Evolutionary conservation across 2,888 invertebrate genomes (phyloP).

Genomic region (Conomelus anceps): DNA sequence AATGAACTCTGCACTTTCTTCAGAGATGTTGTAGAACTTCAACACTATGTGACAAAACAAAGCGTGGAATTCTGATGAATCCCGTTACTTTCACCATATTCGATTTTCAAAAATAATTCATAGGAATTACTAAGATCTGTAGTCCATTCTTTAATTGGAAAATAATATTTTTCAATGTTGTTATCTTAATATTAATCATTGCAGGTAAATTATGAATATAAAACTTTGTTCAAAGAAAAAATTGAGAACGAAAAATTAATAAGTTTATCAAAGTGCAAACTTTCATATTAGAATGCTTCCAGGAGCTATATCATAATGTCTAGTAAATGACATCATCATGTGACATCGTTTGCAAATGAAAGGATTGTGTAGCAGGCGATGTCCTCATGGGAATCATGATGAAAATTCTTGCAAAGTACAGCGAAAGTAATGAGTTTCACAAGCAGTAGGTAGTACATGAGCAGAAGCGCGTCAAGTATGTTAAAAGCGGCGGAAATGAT

Average conservation of each 20-base stretch:
- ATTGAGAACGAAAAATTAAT: neutral
- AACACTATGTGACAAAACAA: no score
- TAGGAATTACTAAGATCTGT: no score
- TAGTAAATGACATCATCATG: neutral
- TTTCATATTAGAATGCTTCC: neutral
- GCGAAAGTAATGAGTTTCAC: neutral
- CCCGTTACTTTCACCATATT: no score
- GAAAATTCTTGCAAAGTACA: neutral
- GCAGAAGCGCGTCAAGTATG: neutral
- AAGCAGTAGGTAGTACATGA: neutral
- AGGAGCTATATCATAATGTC: neutral
- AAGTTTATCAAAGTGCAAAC: neutral
- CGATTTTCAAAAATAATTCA: no score
- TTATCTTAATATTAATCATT: neutral
- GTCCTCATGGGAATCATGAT: neutral
- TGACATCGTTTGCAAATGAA: neutral
- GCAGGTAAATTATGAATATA: neutral
- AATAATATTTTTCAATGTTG: no score
- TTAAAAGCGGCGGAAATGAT: neutral
- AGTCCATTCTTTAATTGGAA: no score
- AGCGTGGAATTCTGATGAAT: no score
- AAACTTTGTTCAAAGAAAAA: neutral
- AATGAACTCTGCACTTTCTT: no score
- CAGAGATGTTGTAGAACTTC: no score
- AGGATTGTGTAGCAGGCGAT: neutral